Base-by-base conservation (phyloP, 2,797 vertebrate genomes). In the Sternarchorhynchus goeldii region DNA sequence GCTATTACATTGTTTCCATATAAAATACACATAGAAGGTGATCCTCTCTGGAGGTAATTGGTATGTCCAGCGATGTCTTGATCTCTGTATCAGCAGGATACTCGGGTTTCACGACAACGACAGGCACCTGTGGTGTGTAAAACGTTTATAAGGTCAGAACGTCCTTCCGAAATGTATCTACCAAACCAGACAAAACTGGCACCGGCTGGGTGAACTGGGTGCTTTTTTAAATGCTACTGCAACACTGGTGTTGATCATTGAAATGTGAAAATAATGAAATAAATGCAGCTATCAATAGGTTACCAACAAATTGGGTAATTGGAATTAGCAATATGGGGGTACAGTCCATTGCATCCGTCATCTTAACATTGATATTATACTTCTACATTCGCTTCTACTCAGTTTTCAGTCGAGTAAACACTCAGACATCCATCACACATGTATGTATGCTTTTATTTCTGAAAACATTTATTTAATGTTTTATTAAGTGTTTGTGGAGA, bases 141-240 rank as follows among this genome's bases (percentile, higher is more conserved):
- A 67, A 14, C 53, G 0, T 73, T 59, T 50, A 45, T 73, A 59
- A 73, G 63, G 77, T 79, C 55, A 12, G 41, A 58, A 67, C 59
- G 62, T 25, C 39, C 69, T 56, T 5, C 80, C 68, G 25, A 77
- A 75, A 76, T 73, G 74, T 82, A 79, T 73, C 70, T 73, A 21
- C 36, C 83, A 82, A 59, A 77, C 86, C 6, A 79, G 77, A 79
- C 77, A 79, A 36, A 67, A 73, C 70, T 82, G 70, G 83, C 83
- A 83, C 83, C 76, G 88, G 87, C 81, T 86, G 50, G 87, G 74
- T 75, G 82, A 75, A 62, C 29, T 29, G 39, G 2, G 21, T 58
- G 12, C 45, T 3, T 67, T 25, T 67, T 25, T 50, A 10, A n/a
- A 36, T 6, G 59, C 36, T 12, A 32, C 0, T 41, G 17, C 34